Evolutionary conservation across 2,113 vertebrate species (phyloP).

Genomic region (Leucoraja erinaceus): DNA sequence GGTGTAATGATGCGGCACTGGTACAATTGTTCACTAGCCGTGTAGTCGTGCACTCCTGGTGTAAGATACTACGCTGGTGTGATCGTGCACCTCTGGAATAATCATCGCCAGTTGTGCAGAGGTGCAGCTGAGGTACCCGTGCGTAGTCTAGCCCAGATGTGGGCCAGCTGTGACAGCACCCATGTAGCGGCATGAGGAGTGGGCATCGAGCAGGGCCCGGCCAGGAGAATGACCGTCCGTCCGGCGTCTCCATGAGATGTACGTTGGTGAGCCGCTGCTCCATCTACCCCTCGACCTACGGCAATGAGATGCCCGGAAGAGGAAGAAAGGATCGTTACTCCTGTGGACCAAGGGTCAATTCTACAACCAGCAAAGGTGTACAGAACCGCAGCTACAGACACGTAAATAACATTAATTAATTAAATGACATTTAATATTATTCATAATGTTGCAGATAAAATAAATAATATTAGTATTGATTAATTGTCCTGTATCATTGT

Average conservation of each 20-base stretch:
- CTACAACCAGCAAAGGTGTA: neutral
- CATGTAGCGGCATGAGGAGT: too few species aligned
- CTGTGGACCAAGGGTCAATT: neutral
- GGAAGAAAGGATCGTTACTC: neutral
- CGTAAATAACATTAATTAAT: conserved; percentile 2
- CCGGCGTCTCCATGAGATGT: neutral
- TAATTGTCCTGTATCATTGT: too few species aligned
- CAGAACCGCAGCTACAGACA: neutral
- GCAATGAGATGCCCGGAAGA: too few species aligned
- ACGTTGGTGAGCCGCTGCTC: too few species aligned
- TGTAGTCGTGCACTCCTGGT: neutral
- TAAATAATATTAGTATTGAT: neutral
- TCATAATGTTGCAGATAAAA: neutral
- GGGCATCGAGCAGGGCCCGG: too few species aligned
- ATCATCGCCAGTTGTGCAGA: too few species aligned
- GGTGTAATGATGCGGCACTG: too few species aligned
- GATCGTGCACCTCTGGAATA: too few species aligned
- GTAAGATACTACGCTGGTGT: neutral
- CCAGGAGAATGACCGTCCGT: neutral
- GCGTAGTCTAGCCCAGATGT: too few species aligned
- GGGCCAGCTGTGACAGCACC: too few species aligned
- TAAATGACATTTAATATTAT: neutral
- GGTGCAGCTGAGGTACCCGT: too few species aligned
- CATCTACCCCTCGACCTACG: neutral
- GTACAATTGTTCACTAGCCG: neutral